Base-by-base conservation (phyloP, 2,797 vertebrate genomes). In the Aphelocoma californica region DNA sequence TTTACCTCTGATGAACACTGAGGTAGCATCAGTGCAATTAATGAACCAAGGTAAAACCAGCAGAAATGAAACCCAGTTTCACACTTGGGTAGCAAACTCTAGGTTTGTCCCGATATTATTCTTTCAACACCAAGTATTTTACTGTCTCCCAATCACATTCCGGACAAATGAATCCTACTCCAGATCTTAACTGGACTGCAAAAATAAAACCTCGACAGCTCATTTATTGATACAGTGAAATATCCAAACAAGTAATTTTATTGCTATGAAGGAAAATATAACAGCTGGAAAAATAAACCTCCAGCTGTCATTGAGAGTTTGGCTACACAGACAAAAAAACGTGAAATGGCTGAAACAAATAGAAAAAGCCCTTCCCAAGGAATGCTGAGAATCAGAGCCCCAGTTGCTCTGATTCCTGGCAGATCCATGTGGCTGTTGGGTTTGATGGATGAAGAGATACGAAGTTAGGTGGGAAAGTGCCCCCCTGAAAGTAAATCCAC, bases 231-330 rank as follows among this genome's bases (percentile, higher is more conserved):
- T 95, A 91, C 78, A 91, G 48, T 88, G 81, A 73, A 92, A 75
- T 70, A 95, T 48, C 78, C 86, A 96, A 96, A 95, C 94, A 96
- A 95, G 90, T 84, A 64, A 93, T 94, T 96, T 95, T 84, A 94
- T 85, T 96, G 92, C 94, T 71, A 92, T 92, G 90, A 95, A 92
- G 88, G 64, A 95, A 95, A 95, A 95, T 40, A 67, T 21, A 96
- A 94, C 94, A 96, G 93, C 95, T 96, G 96, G 96, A 95, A 95
- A 94, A 97, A 96, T 90, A 96, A 95, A 93, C 78, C 53, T 92
- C 64, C 47, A 90, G 64, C 86, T 94, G 95, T 82, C 88, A 67
- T n/a, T 87, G 71, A 92, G 64, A 94, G 78, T 74, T 96, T 70
- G 88, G 88, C 86, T 87, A 73, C 38, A 80, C 70, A 86, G 54